Evolutionary conservation across 2,888 invertebrate genomes (phyloP), one percentile per base, ranked within the genome.

Genomic region (Callosobruchus maculatus): DNA sequence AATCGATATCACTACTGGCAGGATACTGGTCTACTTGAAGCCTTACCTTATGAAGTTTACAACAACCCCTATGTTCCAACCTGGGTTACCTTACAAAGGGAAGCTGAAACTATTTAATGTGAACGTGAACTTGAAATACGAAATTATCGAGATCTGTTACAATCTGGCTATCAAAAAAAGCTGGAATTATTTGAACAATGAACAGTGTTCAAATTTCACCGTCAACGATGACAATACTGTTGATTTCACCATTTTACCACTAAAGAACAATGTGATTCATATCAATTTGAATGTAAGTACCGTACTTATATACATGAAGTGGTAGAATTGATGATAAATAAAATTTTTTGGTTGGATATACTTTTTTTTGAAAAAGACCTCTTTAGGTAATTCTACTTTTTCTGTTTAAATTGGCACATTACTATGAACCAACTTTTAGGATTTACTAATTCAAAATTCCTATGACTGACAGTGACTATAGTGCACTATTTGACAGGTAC

Each of bases 1-100:
- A 22, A 89, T 91, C 84, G 91, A 92, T 83, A 90, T 91, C 70
- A 89, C 90, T 0, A 90, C 89, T 2, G 90, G 90, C 20, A 90
- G 90, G 68, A 75, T 71, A 0, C 86, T 89, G 21, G 89, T 93
- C 0, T 88, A 90, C 0, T 89, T 90, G 75, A 88, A 90, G 67
- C 88, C 90, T 0, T 86, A 91, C 31, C 88, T 88, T 5, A 80
- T 93, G 72, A 90, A 91, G 81, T 92, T 93, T 80, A 83, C 89
- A 0, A 90, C 90, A 69, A 89, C 90, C 13, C 88, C 89, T 9
- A 66, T 72, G 74, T 92, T 93, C 80, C 92, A 93, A 73, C 92
- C 93, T 0, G 92, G 92, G n/a, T 86, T 95, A 21, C 93, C 94
- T 0, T 93, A 92, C 79, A 90, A 91, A 78, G 89, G 93, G 72